Base-by-base conservation (phyloP, 2,797 vertebrate species). In the Zenarchopterus dispar region DNA sequence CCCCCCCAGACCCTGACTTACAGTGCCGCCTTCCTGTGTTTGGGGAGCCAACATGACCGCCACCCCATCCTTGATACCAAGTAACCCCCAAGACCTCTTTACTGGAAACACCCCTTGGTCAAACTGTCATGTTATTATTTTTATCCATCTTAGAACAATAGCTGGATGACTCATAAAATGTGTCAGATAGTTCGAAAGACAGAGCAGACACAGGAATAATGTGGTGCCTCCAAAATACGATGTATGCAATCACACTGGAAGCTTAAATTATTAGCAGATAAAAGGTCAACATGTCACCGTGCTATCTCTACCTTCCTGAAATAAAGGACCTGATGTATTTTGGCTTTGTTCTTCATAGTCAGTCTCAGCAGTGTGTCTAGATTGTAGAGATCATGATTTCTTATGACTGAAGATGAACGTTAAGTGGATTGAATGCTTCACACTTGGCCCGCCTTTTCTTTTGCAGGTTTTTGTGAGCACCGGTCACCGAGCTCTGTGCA, bases 71-170 rank as follows among this genome's bases (percentile, higher is more conserved):
- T 45, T 87, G 81, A 86, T 33, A 82, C 88, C 59, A 60, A 15
- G 16, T 67, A 67, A 58, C 79, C 72, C 81, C 71, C 75, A 57
- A 80, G 89, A 92, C 87, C 89, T 80, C 73, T 62, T 36, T 16
- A 26, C 75, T 86, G 92, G 89, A 85, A 91, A 92, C 91, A 84
- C 91, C 91, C 89, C 45, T 57, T 2, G 63, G 53, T 58, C 71
- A 57, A 77, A 82, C 74, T 79, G 85, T 77, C 82, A 89, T 83
- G 75, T 82, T 88, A 82, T 88, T 91, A 89, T 92, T 93, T 92
- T 92, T 92, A 91, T 90, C 89, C 78, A 70, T 58, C 60, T 66
- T 70, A 74, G 84, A 92, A 93, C 93, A 93, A 94, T 94, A 87
- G 91, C 75, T 67, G 78, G 80, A 76, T 78, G 81, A 89, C 81